phyloP scores from a whole-genome alignment of 2,888 invertebrate genomes.

The Omphaloscelis lunosa region DNA sequence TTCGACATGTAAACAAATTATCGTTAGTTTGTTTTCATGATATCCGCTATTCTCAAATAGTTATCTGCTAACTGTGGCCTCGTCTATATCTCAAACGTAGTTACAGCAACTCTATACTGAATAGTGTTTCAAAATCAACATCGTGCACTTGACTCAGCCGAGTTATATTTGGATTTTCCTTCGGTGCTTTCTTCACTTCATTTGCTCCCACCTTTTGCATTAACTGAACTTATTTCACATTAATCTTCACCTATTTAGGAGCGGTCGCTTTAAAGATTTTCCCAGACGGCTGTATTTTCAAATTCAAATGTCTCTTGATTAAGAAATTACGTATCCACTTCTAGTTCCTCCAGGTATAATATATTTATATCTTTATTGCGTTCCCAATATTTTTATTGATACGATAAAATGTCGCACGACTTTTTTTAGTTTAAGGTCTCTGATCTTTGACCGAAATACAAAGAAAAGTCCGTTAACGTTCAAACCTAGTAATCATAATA shows the following conservation, averaged over 20 bases:
- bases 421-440: constrained; percentile 41
- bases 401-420: constrained; percentile 50
- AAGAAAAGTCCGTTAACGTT: constrained; percentile 30
- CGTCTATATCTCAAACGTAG: constrained; percentile 60
- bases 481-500: constrained; percentile 32
- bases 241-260: constrained; percentile 17
- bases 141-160: constrained; percentile 76
- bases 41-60: constrained; percentile 62
- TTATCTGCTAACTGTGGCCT: constrained; percentile 61
- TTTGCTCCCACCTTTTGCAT: constrained; percentile 60
- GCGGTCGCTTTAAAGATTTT: not conserved
- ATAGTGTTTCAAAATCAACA: constrained; percentile 64
- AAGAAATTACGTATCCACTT: constrained; percentile 28
- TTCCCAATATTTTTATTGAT: constrained; percentile 63
- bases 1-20: constrained; percentile 54
- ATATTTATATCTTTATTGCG: constrained; percentile 60
- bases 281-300: not conserved
- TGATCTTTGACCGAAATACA: constrained; percentile 52
- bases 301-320: constrained; percentile 15
- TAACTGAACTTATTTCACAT: constrained; percentile 44
- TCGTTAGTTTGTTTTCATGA: constrained; percentile 59
- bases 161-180: constrained; percentile 74
- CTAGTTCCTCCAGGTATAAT: constrained; percentile 40
- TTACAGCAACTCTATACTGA: constrained; percentile 54
- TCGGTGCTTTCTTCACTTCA: constrained; percentile 69